Percentiles rank a stretch among this genome's conserved stretches.
Evolutionary conservation across 1,140 invertebrate genomes (phyloP).

Genomic region (Hydropsyche tenuis): DNA sequence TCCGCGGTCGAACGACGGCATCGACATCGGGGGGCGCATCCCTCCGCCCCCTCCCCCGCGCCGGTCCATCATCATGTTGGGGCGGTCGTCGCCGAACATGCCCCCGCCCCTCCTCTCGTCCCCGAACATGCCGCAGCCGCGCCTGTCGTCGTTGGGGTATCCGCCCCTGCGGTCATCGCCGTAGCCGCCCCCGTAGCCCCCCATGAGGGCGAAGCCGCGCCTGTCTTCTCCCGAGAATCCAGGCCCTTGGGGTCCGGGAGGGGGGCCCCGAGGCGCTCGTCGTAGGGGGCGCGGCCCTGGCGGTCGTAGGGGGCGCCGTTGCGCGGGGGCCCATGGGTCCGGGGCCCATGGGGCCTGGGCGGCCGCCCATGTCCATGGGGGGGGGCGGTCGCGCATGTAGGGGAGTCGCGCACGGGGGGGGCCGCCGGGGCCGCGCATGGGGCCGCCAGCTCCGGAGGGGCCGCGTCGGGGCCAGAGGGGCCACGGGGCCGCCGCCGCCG

Average conservation of each 20-base stretch:
- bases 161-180: slow-evolving; percentile 55
- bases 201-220: slow-evolving; percentile 60
- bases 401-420: slow-evolving; percentile 30
- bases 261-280: slow-evolving; percentile 54
- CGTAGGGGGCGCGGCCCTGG: slow-evolving; percentile 55
- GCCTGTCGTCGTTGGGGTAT: slow-evolving; percentile 53
- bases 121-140: slow-evolving; percentile 54
- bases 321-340: slow-evolving; percentile 52
- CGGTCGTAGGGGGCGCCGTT: slow-evolving; percentile 58
- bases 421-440: slow-evolving; percentile 52
- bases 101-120: slow-evolving; percentile 56
- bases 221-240: slow-evolving; percentile 61
- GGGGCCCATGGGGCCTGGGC: slow-evolving; percentile 53
- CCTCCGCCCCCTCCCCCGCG: slow-evolving; percentile 51
- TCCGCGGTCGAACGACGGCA: slow-evolving; percentile 55
- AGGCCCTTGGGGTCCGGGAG: slow-evolving; percentile 47
- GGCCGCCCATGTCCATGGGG: slow-evolving; percentile 41
- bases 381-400: slow-evolving; percentile 7
- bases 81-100: slow-evolving; percentile 59
- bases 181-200: slow-evolving; percentile 55
- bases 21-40: slow-evolving; percentile 52
- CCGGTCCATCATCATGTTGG: slow-evolving; percentile 58
- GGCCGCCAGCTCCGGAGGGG: slow-evolving; percentile 53
- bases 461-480: slow-evolving; percentile 53
- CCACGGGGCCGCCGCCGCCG: slow-evolving; percentile 53